Percentiles rank a stretch among this genome's conserved stretches.
These are phyloP conservation scores for Caenorhabditis sinica DNA, from an alignment of 2,888 invertebrate species.

Conservation along the genomic window DNA sequence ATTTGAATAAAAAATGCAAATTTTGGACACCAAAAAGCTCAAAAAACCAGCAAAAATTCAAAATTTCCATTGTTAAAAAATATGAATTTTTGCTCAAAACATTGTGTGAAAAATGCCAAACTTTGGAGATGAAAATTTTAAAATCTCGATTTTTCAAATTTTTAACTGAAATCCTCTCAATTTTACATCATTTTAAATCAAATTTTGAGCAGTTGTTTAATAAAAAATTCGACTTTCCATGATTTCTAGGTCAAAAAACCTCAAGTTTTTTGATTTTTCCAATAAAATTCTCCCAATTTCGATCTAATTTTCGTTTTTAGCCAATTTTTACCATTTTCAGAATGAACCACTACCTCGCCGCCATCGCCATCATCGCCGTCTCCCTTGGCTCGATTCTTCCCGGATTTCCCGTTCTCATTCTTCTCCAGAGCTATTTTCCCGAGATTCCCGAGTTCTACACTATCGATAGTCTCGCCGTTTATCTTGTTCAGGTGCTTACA, in stretches of 20 bases:
- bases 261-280: no score
- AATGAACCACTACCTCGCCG: conserved; percentile 38
- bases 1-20: not conserved
- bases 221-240: no score
- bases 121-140: no score
- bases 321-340: no score
- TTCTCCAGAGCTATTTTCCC: conserved; percentile 51
- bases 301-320: no score
- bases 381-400: conserved; percentile 46
- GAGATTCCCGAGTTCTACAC: conserved; percentile 38
- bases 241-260: no score
- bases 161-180: no score
- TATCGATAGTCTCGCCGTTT: conserved; percentile 20
- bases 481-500: conserved; percentile 13
- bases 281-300: no score
- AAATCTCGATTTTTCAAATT: not conserved
- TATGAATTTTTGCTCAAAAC: conserved; percentile 10
- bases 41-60: not conserved
- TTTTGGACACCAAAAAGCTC: no score
- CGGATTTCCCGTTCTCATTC: conserved; percentile 54
- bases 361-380: conserved; percentile 29
- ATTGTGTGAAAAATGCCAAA: no score
- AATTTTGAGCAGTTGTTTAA: no score
- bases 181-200: no score
- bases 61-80: conserved; percentile 3